Conservation (phyloP, 2,888 invertebrate species). For the Ichneumon xanthorius region DNA sequence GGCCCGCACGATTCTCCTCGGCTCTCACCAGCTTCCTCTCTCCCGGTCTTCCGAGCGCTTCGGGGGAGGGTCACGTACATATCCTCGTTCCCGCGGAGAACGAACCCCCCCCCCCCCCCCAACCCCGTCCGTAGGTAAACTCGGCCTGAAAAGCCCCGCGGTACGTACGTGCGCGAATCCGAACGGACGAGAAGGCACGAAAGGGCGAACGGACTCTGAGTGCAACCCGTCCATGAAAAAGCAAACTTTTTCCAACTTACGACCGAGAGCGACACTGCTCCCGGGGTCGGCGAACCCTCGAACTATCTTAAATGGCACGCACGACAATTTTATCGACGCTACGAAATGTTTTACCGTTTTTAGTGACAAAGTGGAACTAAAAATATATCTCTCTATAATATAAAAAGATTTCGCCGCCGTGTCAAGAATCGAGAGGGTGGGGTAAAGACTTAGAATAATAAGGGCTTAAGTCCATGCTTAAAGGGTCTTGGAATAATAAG, state of each 20-base stretch:
- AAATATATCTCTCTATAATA: too few relatives aligned
- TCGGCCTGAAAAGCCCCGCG: conserved; percentile 48
- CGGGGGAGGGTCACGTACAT: conserved; percentile 59
- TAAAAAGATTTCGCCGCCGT: too few relatives aligned
- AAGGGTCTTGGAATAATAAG: too few relatives aligned
- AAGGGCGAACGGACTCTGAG: conserved; percentile 43
- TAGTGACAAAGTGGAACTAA: too few relatives aligned
- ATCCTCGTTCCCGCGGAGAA: conserved; percentile 39
- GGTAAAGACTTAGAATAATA: too few relatives aligned
- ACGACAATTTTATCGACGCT: background rate
- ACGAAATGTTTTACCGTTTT: too few relatives aligned
- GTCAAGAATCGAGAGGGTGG: too few relatives aligned
- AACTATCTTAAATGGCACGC: background rate
- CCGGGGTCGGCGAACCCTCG: background rate
- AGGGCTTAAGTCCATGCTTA: too few relatives aligned
- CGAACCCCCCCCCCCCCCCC: conserved; percentile 6
- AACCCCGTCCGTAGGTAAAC: conserved; percentile 51
- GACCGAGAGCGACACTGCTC: conserved; percentile 10
- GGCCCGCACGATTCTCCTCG: conserved; percentile 1
- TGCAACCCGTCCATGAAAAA: conserved; percentile 62
- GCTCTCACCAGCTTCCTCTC: background rate
- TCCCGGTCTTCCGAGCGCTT: background rate
- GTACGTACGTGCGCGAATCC: conserved; percentile 57
- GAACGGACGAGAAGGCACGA: conserved; percentile 19
- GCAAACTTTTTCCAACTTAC: conserved; percentile 53